phyloP scores from a whole-genome alignment of 2,797 vertebrate species.

The Capromys pilorides region DNA sequence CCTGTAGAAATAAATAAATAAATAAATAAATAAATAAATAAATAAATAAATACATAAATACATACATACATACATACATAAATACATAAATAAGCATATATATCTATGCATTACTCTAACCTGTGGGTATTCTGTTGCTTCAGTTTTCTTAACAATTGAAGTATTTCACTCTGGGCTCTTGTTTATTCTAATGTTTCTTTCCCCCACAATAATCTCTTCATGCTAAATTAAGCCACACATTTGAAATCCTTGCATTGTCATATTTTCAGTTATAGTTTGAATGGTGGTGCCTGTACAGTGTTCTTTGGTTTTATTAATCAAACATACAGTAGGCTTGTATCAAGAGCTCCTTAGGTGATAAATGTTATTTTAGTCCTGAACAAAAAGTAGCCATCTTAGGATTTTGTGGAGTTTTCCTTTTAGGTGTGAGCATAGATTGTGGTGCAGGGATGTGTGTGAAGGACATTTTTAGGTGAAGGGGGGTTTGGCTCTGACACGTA shows the following conservation, averaged over 20 bases:
- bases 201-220: not conserved
- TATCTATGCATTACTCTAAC: not conserved
- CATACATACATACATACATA: too few relatives aligned
- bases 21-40: too few relatives aligned
- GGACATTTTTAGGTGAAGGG: not conserved
- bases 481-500: not conserved
- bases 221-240: not conserved
- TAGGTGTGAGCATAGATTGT: not conserved
- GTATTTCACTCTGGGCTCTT: not conserved
- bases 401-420: not conserved
- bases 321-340: not conserved
- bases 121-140: not conserved
- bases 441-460: too few relatives aligned
- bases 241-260: not conserved
- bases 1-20: too few relatives aligned
- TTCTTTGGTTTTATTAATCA: not conserved
- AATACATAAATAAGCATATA: not conserved
- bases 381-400: not conserved
- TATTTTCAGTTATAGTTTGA: not conserved
- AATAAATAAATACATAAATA: not conserved
- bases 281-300: not conserved
- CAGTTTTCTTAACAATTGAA: slow-evolving; percentile 4
- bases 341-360: not conserved
- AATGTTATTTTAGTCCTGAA: not conserved
- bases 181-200: not conserved